These are phyloP conservation scores for Polypedilum vanderplanki DNA, from an alignment of 1,140 invertebrate species.

Conservation along the genomic window DNA sequence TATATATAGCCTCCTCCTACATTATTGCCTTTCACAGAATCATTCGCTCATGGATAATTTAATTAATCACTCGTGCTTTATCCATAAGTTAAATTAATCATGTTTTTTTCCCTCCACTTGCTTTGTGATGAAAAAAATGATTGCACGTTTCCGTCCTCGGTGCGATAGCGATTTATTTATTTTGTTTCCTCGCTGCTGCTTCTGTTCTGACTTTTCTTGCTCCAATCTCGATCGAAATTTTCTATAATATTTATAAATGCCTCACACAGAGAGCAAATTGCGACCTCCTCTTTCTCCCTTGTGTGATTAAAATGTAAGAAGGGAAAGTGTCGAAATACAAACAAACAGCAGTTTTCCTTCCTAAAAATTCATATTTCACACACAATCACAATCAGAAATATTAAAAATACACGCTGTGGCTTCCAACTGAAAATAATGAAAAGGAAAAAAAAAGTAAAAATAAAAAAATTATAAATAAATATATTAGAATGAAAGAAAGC, in stretches of 20 bases:
- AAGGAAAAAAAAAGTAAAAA: not conserved
- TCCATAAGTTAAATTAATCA: constrained; percentile 14
- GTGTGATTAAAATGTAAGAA: no score
- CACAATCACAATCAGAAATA: not conserved
- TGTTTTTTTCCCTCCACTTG: not conserved
- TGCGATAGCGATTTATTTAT: constrained; percentile 15
- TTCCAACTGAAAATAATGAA: not conserved
- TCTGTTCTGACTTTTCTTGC: not conserved
- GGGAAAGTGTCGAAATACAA: not conserved
- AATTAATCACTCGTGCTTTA: constrained; percentile 25
- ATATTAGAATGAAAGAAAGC: not conserved
- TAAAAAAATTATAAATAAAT: not conserved
- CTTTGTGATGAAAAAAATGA: constrained; percentile 24
- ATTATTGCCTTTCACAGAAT: not conserved
- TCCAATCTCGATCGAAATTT: no score
- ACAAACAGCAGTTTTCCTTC: constrained; percentile 12
- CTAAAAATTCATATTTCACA: not conserved
- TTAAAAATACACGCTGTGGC: constrained; percentile 10
- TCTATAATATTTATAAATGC: no score
- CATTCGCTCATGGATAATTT: constrained; percentile 17
- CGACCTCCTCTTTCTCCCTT: no score
- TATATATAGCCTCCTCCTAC: not conserved
- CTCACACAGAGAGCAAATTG: no score
- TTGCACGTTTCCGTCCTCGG: constrained; percentile 23
- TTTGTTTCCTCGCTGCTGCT: not conserved